Evolutionary conservation across 2,113 vertebrate genomes (phyloP).

Genomic region (Rutilus rutilus): DNA sequence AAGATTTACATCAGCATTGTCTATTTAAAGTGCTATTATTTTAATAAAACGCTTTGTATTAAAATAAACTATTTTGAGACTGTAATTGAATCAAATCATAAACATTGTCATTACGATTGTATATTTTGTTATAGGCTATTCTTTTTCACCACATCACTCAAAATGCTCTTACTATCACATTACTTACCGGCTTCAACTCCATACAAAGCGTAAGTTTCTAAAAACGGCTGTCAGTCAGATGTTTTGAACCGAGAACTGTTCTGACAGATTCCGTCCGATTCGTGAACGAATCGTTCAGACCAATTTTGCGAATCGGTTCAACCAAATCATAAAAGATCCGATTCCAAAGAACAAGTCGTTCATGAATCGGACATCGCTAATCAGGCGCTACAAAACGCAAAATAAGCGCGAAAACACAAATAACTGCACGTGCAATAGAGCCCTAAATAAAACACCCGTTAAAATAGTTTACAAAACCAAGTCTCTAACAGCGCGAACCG

Average conservation of each 20-base stretch:
- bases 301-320: neutral
- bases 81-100: too few species aligned
- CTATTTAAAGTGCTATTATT: neutral
- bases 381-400: conserved; percentile 30
- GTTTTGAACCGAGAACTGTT: neutral
- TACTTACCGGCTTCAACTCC: neutral
- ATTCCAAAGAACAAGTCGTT: neutral
- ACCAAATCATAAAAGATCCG: neutral
- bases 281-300: neutral
- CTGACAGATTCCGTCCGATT: neutral
- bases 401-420: conserved; percentile 45
- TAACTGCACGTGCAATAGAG: neutral
- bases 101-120: neutral
- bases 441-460: neutral
- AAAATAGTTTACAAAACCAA: neutral
- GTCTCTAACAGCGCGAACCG: neutral
- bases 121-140: neutral
- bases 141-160: neutral
- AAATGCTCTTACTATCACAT: neutral
- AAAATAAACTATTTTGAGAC: neutral
- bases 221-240: neutral
- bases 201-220: too few species aligned
- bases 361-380: conserved; percentile 16
- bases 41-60: neutral
- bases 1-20: neutral